Evolutionary conservation across 2,888 invertebrate species (phyloP).

Genomic region (Drosophila nr. perissopoda): DNA sequence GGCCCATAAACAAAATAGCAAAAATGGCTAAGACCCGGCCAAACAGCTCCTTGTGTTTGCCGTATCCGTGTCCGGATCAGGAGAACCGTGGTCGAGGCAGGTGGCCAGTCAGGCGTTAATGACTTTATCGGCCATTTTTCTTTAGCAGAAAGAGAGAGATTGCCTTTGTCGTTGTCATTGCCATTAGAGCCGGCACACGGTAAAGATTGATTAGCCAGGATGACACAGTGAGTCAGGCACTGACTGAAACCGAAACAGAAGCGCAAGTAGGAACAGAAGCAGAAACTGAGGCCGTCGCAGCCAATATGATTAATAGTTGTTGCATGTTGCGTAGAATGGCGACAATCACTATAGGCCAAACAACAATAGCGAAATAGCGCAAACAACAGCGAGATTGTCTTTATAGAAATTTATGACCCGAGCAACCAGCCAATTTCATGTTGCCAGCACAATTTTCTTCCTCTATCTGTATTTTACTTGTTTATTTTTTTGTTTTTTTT

Average conservation of each 20-base stretch:
- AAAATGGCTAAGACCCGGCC: conserved; percentile 55
- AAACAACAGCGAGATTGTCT: conserved; percentile 57
- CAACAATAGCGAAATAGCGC: conserved; percentile 31
- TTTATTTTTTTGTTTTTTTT: conserved; percentile 4
- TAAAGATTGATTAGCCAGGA: conserved; percentile 74
- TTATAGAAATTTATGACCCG: conserved; percentile 70
- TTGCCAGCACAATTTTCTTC: conserved; percentile 44
- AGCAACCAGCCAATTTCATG: conserved; percentile 74
- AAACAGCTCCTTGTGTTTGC: conserved; percentile 11
- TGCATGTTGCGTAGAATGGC: conserved; percentile 68
- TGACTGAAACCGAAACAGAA: conserved; percentile 8
- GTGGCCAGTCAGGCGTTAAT: conserved; percentile 77
- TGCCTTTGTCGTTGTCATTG: conserved; percentile 62
- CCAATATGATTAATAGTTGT: conserved; percentile 78
- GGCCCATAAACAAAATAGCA: conserved; percentile 74
- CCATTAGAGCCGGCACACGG: conserved; percentile 54
- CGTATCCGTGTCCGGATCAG: conserved; percentile 47
- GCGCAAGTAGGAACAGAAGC: neutral
- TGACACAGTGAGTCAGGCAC: conserved; percentile 61
- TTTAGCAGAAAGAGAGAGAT: conserved; percentile 41
- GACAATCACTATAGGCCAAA: conserved; percentile 47
- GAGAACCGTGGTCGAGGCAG: conserved; percentile 44
- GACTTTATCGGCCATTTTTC: conserved; percentile 78
- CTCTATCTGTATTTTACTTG: neutral
- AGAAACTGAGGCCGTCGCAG: conserved; percentile 34